Evolutionary conservation across 2,797 vertebrate species (phyloP), one percentile per base, ranked within the genome.

Genomic region (Squalus acanthias): DNA sequence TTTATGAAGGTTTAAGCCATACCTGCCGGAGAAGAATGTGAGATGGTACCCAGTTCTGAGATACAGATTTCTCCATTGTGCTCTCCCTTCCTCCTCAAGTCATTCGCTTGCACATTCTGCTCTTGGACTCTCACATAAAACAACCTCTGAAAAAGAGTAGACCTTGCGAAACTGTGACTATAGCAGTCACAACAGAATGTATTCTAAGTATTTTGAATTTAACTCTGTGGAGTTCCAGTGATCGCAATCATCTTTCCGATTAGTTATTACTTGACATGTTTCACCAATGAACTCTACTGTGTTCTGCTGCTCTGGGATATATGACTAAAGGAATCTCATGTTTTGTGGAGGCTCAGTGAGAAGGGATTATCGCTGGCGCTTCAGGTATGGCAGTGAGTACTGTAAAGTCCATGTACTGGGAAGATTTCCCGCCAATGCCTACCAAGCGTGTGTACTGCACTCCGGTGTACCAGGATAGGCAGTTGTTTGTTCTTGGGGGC

Each of bases 401-500:
- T 97, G 97, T 98, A 96, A 98, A 98, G 96, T 98, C 98, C 97
- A 98, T 99, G 96, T 97, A 97, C 97, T 99, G 99, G 99, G 98
- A 98, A 98, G 97, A 98, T 96, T 98, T 99, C 97, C 99, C 99
- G 0, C 97, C 98, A 95, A 99, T 99, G 99, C 98, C 98, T 33
- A 98, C 98, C 69, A 98, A 98, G 93, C 98, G 99, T 0, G 99
- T 99, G n/a, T 99, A 99, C 97, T 99, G 98, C 98, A 98, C 99
- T 0, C 98, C 99, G 0, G 97, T 97, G 0, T 98, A 98, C 97
- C 98, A 98, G 24, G 98, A 99, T 17, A 98, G 98, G 96, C 98
- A 98, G 96, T 97, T 99, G n/a, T 99, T 99, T 20, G 99, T 99
- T 97, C 97, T 99, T 97, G 99, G 99, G 26, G 99, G 99, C 97